Percentiles rank a stretch among this genome's conserved stretches.
Conservation (phyloP, 2,113 vertebrate species). For the Corvus hawaiiensis region DNA sequence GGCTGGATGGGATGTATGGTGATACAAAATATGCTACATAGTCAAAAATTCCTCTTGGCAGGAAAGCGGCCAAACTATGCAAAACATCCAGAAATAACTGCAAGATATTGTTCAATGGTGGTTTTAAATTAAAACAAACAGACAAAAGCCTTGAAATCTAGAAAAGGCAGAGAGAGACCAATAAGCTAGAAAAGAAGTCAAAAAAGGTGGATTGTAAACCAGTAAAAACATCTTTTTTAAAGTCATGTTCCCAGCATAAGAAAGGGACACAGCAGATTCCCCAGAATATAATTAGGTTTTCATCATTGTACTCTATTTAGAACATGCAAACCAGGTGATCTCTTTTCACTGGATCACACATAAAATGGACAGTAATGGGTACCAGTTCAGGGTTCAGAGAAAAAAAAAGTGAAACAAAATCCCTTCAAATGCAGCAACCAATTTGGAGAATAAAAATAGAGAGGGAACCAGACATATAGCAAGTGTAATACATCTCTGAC, state of each 20-base stretch:
- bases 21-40: not conserved
- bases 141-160: not conserved
- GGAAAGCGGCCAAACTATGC: not conserved
- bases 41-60: not conserved
- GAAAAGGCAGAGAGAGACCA: not conserved
- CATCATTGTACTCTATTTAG: not conserved
- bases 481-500: not conserved
- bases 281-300: not conserved
- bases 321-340: not conserved
- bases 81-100: not conserved
- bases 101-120: not conserved
- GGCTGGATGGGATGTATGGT: not conserved
- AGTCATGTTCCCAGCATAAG: not conserved
- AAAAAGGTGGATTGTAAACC: not conserved
- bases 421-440: not conserved
- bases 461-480: not conserved
- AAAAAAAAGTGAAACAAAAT: not conserved
- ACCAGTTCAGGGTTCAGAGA: not conserved
- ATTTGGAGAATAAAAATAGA: not conserved
- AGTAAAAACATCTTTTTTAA: not conserved
- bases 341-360: not conserved
- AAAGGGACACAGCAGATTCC: not conserved
- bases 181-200: not conserved
- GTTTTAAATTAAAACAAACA: not conserved
- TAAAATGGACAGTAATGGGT: not conserved